A percentile compares a stretch with the other conserved stretches of the same genome.
Conservation (phyloP, 2,888 invertebrate genomes). For the Arrhopalites spinosus region DNA sequence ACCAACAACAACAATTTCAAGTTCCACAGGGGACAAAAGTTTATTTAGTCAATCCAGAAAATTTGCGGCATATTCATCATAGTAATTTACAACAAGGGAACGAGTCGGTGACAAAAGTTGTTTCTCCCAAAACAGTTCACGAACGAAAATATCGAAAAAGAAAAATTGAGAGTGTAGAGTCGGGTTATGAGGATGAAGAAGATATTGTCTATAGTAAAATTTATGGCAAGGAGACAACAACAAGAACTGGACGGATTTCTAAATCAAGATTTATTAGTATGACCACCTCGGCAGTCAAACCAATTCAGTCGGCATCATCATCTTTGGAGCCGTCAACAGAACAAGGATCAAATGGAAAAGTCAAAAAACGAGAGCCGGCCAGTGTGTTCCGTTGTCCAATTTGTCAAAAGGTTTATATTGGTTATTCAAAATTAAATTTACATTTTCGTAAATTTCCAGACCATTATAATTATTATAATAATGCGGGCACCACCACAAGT, state of each 20-base stretch:
- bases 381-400: slow-evolving; percentile 65
- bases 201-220: slow-evolving; percentile 38
- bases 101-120: background rate
- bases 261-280: slow-evolving; percentile 26
- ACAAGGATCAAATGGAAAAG: slow-evolving; percentile 7
- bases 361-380: slow-evolving; percentile 42
- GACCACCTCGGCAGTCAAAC: background rate
- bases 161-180: slow-evolving; percentile 11
- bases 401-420: slow-evolving; percentile 70
- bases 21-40: slow-evolving; percentile 15
- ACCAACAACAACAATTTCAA: slow-evolving; percentile 10
- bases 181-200: slow-evolving; percentile 34
- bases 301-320: background rate
- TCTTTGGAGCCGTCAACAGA: background rate
- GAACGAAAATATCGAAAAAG: slow-evolving; percentile 8
- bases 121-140: background rate
- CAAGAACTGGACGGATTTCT: slow-evolving; percentile 47
- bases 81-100: background rate
- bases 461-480: slow-evolving; percentile 63
- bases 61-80: slow-evolving; percentile 10
- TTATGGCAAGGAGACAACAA: slow-evolving; percentile 48
- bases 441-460: slow-evolving; percentile 69
- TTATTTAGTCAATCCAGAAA: slow-evolving; percentile 14
- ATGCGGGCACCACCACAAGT: background rate
- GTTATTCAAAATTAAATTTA: slow-evolving; percentile 66